Evolutionary conservation across 2,888 invertebrate genomes (phyloP).

Genomic region (Muschampia plurimacula): DNA sequence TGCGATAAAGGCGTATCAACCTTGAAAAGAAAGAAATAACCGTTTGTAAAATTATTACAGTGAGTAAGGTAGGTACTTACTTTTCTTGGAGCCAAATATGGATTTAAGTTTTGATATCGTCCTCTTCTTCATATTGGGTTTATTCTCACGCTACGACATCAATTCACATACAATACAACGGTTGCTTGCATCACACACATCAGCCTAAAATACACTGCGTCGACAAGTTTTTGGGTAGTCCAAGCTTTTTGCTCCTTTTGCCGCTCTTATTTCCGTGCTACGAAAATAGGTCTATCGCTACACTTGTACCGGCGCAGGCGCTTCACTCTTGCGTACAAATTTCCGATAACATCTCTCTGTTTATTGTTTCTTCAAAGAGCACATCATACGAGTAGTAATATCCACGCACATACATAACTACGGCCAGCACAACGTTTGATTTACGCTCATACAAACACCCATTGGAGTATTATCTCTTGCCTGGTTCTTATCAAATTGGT

Average conservation of each 20-base stretch:
- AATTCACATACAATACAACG: conserved; percentile 57
- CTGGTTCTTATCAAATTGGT: conserved; percentile 42
- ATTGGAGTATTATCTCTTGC: conserved; percentile 44
- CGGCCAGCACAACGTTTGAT: conserved; percentile 37
- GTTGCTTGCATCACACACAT: conserved; percentile 70
- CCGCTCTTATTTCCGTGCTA: conserved; percentile 85
- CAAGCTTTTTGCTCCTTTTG: conserved; percentile 83
- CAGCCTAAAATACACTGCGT: conserved; percentile 81
- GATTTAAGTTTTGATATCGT: conserved; percentile 80
- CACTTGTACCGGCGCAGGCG: conserved; percentile 80
- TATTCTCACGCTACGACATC: conserved; percentile 50
- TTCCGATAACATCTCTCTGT: conserved; percentile 50
- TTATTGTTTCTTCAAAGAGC: conserved; percentile 48
- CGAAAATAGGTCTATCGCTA: conserved; percentile 83
- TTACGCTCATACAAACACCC: conserved; percentile 44
- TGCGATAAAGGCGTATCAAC: neutral
- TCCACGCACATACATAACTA: conserved; percentile 42
- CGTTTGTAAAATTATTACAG: conserved; percentile 10
- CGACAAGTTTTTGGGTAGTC: conserved; percentile 82
- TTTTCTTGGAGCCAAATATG: conserved; percentile 78
- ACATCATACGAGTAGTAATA: conserved; percentile 44
- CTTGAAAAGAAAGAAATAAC: conserved; percentile 10
- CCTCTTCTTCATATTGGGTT: conserved; percentile 76
- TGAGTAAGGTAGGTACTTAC: conserved; percentile 56
- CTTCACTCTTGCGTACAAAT: conserved; percentile 72